Evolutionary conservation across 37 sponge, comb jelly and placozoan genomes (phyloP).

Genomic region (Tethya wilhelma): DNA sequence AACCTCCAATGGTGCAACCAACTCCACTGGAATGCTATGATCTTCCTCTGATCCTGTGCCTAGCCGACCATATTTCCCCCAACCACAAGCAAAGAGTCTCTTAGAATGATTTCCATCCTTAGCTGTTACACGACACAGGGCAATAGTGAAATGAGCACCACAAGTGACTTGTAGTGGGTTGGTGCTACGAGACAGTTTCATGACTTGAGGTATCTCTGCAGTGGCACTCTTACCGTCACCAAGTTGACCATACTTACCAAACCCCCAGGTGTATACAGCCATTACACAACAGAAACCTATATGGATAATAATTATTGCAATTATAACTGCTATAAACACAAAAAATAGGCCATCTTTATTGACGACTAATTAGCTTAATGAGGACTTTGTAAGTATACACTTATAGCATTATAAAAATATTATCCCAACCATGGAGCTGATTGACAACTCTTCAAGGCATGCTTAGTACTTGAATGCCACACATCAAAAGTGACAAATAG

Average conservation of each 20-base stretch:
- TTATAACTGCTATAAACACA: too few relatives aligned
- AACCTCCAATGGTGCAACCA: neutral
- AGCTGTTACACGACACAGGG: neutral
- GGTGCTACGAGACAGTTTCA: neutral
- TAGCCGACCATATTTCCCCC: slow-evolving; percentile 65
- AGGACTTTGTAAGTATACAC: too few relatives aligned
- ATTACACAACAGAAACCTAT: too few relatives aligned
- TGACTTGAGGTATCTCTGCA: slow-evolving; percentile 24
- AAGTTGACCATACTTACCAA: slow-evolving; percentile 69
- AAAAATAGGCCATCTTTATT: too few relatives aligned
- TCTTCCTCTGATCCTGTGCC: slow-evolving; percentile 54
- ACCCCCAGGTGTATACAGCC: slow-evolving; percentile 62
- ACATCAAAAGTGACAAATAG: too few relatives aligned
- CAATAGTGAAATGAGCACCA: slow-evolving; percentile 55
- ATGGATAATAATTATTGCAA: too few relatives aligned
- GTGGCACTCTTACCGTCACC: slow-evolving; percentile 31
- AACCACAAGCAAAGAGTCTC: slow-evolving; percentile 47
- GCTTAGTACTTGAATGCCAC: too few relatives aligned
- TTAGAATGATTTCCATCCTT: neutral
- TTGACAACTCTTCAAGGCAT: too few relatives aligned
- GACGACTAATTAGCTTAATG: too few relatives aligned
- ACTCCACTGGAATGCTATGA: slow-evolving; percentile 16
- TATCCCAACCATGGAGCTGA: too few relatives aligned
- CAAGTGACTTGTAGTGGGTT: slow-evolving; percentile 9
- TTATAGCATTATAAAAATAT: too few relatives aligned